Evolutionary conservation across 2,797 vertebrate genomes (phyloP).

Genomic region (Notoglanidium macrostoma): DNA sequence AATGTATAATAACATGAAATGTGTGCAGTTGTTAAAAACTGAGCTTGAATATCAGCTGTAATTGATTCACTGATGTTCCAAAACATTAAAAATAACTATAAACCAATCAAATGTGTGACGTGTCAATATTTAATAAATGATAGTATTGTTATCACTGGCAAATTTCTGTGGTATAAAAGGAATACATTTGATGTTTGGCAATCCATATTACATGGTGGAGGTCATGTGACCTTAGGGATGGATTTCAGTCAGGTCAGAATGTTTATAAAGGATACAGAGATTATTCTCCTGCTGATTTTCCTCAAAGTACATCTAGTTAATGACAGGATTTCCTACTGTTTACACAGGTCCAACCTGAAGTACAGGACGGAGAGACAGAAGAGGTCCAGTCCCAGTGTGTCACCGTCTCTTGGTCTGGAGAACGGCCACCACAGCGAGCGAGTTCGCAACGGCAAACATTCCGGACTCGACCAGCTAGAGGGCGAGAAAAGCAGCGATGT

Average conservation of each 20-base stretch:
- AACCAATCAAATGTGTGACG: background rate
- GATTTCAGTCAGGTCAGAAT: background rate
- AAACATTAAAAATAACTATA: background rate
- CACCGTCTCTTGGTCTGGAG: constrained; percentile 77
- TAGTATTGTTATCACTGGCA: background rate
- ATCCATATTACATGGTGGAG: background rate
- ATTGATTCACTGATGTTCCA: background rate
- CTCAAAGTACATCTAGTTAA: background rate
- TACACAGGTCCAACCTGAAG: constrained; percentile 82
- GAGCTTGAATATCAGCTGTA: background rate
- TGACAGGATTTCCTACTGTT: background rate
- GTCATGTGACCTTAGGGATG: background rate
- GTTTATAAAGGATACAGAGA: background rate
- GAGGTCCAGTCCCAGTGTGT: constrained; percentile 78
- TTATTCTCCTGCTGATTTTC: background rate
- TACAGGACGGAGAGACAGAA: constrained; percentile 82
- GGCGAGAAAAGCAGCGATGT: constrained; percentile 87
- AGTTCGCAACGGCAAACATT: constrained; percentile 82
- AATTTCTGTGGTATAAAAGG: background rate
- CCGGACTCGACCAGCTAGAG: constrained; percentile 73
- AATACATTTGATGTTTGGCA: background rate
- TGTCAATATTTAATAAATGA: background rate
- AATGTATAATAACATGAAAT: background rate
- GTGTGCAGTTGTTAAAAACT: background rate
- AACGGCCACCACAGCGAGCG: constrained; percentile 84